A percentile compares a stretch with the other conserved stretches of the same genome.
Conservation (phyloP, 2,888 invertebrate genomes). For the Pimpla rufipes region DNA sequence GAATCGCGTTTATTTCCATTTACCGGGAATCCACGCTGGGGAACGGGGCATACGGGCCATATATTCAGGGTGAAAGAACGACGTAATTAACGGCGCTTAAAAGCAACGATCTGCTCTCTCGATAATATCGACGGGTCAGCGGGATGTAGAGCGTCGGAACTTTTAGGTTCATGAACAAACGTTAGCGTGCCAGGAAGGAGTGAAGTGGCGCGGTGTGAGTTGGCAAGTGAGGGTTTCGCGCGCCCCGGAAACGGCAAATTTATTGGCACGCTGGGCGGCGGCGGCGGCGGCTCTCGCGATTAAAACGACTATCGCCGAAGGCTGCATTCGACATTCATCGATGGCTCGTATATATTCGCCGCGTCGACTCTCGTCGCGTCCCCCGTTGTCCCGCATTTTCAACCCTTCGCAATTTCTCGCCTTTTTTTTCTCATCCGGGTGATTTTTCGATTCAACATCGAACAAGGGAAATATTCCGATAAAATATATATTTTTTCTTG, state of each 20-base stretch:
- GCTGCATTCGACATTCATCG: constrained; percentile 68
- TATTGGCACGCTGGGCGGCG: constrained; percentile 57
- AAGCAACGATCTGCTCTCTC: constrained; percentile 49
- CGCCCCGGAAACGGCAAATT: constrained; percentile 65
- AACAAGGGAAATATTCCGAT: constrained; percentile 25
- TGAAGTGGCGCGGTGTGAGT: constrained; percentile 34
- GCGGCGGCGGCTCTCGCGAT: constrained; percentile 51
- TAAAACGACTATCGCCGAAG: constrained; percentile 66
- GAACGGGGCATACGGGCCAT: not conserved
- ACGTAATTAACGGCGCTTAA: constrained; percentile 50
- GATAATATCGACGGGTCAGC: constrained; percentile 57
- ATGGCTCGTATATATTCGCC: constrained; percentile 60
- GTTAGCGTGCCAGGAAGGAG: constrained; percentile 36
- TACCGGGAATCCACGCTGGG: not conserved
- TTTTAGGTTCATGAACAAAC: constrained; percentile 59
- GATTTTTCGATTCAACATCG: constrained; percentile 29
- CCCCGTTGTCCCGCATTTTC: constrained; percentile 24
- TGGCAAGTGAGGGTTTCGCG: constrained; percentile 44
- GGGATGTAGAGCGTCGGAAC: constrained; percentile 30
- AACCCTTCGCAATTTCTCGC: constrained; percentile 11
- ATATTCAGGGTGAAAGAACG: constrained; percentile 45
- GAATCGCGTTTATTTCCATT: constrained; percentile 4
- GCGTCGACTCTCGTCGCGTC: constrained; percentile 30
- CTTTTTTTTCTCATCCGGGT: constrained; percentile 15
- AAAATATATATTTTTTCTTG: constrained; percentile 25